Evolutionary conservation across 1,140 invertebrate species (phyloP).

Genomic region (Maconellicoccus hirsutus): DNA sequence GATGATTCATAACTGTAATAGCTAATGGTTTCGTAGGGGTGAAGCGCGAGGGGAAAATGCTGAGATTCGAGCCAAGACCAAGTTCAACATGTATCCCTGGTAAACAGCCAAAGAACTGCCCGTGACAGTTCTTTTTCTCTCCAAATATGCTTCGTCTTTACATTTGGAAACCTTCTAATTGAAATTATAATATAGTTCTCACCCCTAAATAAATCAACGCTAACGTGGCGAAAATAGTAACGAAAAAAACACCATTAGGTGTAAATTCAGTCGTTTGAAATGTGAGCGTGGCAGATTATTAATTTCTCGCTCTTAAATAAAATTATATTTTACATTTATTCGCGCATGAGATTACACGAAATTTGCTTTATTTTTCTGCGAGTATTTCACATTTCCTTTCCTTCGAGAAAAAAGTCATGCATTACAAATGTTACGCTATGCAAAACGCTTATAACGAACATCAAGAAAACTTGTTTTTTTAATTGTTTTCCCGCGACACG

Average conservation of each 20-base stretch:
- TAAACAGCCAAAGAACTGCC: slow-evolving; percentile 17
- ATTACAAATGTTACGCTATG: no score
- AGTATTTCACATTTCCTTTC: no score
- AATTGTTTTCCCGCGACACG: no score
- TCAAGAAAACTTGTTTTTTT: no score
- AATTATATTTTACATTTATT: neutral
- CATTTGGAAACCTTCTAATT: slow-evolving; percentile 12
- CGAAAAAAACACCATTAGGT: slow-evolving; percentile 3
- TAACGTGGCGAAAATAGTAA: neutral
- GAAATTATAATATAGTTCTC: slow-evolving; percentile 13
- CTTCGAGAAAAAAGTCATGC: no score
- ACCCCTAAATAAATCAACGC: slow-evolving; percentile 4
- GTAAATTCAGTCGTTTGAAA: slow-evolving; percentile 11
- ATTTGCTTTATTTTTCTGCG: no score
- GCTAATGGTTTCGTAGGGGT: neutral
- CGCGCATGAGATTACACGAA: no score
- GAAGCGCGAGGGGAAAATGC: neutral
- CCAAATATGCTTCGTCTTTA: slow-evolving; percentile 14
- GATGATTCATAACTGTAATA: slow-evolving; percentile 21
- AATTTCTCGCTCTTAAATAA: neutral
- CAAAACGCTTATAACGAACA: no score
- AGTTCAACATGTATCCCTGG: slow-evolving; percentile 21
- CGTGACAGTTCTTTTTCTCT: slow-evolving; percentile 19
- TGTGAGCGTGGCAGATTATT: neutral
- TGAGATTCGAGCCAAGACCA: slow-evolving; percentile 10